phyloP scores from a whole-genome alignment of 2,797 vertebrate genomes.

The Scolopax bukidnonensis region DNA sequence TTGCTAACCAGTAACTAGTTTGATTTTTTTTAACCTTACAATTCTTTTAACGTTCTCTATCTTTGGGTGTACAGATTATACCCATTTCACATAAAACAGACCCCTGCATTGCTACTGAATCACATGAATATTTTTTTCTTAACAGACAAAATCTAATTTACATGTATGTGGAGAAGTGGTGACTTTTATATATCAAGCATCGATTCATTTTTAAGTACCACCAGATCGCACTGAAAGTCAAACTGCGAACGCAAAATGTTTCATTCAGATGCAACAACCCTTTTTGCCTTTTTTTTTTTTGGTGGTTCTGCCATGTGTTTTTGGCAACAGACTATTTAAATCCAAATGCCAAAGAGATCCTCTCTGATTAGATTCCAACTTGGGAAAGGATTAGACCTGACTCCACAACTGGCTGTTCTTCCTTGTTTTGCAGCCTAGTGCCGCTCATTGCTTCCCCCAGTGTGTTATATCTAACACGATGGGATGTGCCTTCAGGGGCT shows the following conservation, averaged over 20 bases:
- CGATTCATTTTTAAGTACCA: background rate
- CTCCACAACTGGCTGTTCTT: background rate
- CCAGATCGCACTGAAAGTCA: background rate
- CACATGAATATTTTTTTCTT: background rate
- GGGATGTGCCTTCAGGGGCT: background rate
- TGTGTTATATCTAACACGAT: background rate
- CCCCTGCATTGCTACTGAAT: background rate
- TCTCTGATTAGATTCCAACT: background rate
- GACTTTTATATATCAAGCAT: accelerated
- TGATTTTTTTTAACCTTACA: background rate
- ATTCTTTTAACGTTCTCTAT: background rate
- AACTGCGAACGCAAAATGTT: background rate
- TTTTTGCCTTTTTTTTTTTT: background rate
- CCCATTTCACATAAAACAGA: background rate
- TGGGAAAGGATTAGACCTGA: background rate
- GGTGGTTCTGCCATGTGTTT: background rate
- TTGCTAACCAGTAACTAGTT: background rate
- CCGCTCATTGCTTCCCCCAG: background rate
- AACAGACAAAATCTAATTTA: background rate
- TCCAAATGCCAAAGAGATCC: background rate
- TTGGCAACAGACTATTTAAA: background rate
- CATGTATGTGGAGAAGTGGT: background rate
- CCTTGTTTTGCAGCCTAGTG: background rate
- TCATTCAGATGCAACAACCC: background rate
- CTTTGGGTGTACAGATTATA: background rate